Percentiles rank a stretch among this genome's conserved stretches.
Conservation (phyloP, 2,888 invertebrate genomes). For the Oscheius onirici region DNA sequence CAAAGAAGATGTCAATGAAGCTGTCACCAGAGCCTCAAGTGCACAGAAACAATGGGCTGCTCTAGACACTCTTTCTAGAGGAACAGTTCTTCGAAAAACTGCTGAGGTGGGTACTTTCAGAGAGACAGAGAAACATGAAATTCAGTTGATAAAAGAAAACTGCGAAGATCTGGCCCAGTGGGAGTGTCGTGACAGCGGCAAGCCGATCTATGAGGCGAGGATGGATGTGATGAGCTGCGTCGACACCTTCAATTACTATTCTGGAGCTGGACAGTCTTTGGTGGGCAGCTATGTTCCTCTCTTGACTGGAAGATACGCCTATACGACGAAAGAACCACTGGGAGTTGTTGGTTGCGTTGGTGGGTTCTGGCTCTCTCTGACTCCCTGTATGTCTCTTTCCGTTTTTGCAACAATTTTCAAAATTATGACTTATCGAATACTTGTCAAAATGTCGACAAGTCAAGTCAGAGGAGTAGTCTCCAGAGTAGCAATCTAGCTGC, state of each 20-base stretch:
- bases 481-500: too few relatives aligned
- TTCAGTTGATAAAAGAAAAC: slow-evolving; percentile 68
- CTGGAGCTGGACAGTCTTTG: slow-evolving; percentile 67
- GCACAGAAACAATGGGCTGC: slow-evolving; percentile 46
- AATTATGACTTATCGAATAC: too few relatives aligned
- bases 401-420: slow-evolving; percentile 34
- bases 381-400: slow-evolving; percentile 44
- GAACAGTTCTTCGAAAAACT: slow-evolving; percentile 58
- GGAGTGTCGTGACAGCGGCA: slow-evolving; percentile 76
- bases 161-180: slow-evolving; percentile 72
- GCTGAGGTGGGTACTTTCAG: slow-evolving; percentile 46
- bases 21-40: slow-evolving; percentile 34
- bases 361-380: background rate
- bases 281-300: slow-evolving; percentile 27
- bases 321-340: slow-evolving; percentile 66
- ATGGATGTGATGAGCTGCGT: slow-evolving; percentile 76
- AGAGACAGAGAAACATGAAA: background rate
- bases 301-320: slow-evolving; percentile 58
- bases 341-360: slow-evolving; percentile 69
- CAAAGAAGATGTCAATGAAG: slow-evolving; percentile 40
- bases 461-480: too few relatives aligned
- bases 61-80: slow-evolving; percentile 45
- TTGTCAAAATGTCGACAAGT: too few relatives aligned
- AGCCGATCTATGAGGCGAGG: slow-evolving; percentile 76
- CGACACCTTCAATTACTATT: slow-evolving; percentile 76